phyloP scores from a whole-genome alignment of 2,797 vertebrate genomes.

The Anguilla marmorata region DNA sequence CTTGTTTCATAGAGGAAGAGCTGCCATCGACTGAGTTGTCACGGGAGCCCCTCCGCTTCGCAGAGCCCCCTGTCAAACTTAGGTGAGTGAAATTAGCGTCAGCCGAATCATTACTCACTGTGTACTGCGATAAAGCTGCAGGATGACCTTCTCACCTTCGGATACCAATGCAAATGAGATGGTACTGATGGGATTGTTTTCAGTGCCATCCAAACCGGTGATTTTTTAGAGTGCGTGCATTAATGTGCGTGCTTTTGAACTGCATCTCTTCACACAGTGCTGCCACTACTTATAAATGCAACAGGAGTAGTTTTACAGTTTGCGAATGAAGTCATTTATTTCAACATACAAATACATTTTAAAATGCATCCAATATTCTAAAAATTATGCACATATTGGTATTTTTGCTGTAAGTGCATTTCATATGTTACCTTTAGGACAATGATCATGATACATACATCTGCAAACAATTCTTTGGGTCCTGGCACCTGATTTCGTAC shows the following conservation, averaged over 20 bases:
- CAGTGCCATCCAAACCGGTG: background rate
- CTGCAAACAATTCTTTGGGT: too few species aligned
- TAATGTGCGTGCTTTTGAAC: background rate
- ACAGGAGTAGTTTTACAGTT: background rate
- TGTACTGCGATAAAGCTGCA: background rate
- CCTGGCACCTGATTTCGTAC: too few species aligned
- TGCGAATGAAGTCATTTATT: too few species aligned
- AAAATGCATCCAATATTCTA: too few species aligned
- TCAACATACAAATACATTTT: too few species aligned
- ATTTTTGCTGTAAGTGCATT: too few species aligned
- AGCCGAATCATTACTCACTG: background rate
- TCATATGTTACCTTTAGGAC: too few species aligned
- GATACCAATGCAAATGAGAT: background rate
- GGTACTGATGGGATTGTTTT: background rate
- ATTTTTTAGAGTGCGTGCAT: background rate
- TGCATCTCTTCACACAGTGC: background rate
- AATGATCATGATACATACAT: too few species aligned
- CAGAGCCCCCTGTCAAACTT: slow-evolving; percentile 76
- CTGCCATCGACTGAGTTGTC: slow-evolving; percentile 85
- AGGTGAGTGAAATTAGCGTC: slow-evolving; percentile 73
- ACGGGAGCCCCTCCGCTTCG: slow-evolving; percentile 82
- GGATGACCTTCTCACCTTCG: background rate
- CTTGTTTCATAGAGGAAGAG: slow-evolving; percentile 81
- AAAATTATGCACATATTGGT: too few species aligned
- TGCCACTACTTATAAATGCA: background rate